Evolutionary conservation across 2,113 vertebrate genomes (phyloP), one percentile per base, ranked within the genome.

Genomic region (Malurus alboscapulatus): DNA sequence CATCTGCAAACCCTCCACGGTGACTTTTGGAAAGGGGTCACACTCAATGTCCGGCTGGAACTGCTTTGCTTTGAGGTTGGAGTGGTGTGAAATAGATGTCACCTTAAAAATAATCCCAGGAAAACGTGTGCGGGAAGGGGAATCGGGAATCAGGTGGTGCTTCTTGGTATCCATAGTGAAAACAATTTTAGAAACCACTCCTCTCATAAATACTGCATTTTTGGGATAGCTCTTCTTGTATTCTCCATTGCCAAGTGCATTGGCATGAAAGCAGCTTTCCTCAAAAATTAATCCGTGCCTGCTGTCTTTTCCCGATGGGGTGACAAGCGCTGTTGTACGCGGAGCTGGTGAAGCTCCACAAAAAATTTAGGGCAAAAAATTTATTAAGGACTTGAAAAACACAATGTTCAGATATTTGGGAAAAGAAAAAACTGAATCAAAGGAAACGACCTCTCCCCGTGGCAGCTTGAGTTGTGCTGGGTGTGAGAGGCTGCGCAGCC

Each of bases 201-300:
- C 94, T 95, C 87, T 96, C 94, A 92, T 95, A 94, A 95, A 95
- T 93, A 89, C 94, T 92, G 91, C 89, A 92, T 94, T 95, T 96
- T 93, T 80, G 91, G 91, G 94, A 87, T 91, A 62, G 66, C 62
- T 96, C 63, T 59, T 85, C 88, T 85, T 91, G 79, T 40, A 44
- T 74, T 94, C 87, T 93, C 30, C 25, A 85, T 92, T 95, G 94
- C 93, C 93, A 96, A 96, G 84, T 76, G 84, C 87, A 92, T 69
- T 96, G 93, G 89, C 92, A 87, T 63, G 91, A 77, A 91, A 91
- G 89, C 81, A 85, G 87, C 93, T 95, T 95, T 79, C 87, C 91
- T 94, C 94, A 96, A 88, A 92, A 91, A 96, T 93, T 95, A 95
- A 88, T 94, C 94, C 47, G 0, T 74, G 93, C 94, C 94, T 96